These are phyloP conservation scores for Enteromius viviparus DNA, from an alignment of 2,797 vertebrate species.

Conservation along the genomic window DNA sequence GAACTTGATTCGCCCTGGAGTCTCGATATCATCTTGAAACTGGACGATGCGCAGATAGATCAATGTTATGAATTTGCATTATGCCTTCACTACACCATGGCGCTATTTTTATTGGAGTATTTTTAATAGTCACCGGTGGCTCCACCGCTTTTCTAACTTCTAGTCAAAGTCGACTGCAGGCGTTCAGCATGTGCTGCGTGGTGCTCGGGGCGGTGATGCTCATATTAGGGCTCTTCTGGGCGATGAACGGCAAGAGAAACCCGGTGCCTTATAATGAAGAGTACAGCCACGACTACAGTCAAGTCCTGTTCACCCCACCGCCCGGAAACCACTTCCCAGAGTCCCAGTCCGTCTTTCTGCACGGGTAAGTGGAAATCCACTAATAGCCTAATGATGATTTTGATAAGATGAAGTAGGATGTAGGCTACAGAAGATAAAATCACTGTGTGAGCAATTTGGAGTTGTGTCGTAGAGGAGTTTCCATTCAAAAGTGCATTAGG, in stretches of 20 bases:
- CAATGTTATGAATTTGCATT: slow-evolving; percentile 52
- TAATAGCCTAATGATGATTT: not conserved
- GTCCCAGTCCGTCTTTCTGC: slow-evolving; percentile 79
- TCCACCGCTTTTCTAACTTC: slow-evolving; percentile 80
- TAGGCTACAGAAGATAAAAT: not conserved
- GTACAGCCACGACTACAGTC: slow-evolving; percentile 65
- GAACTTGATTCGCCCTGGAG: slow-evolving; percentile 18
- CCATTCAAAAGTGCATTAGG: not conserved
- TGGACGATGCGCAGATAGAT: slow-evolving; percentile 51
- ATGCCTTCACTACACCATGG: slow-evolving; percentile 84
- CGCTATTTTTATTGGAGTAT: slow-evolving; percentile 80
- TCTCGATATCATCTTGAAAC: slow-evolving; percentile 9
- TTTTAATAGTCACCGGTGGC: slow-evolving; percentile 82
- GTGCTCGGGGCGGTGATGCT: slow-evolving; percentile 83
- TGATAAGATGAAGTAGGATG: not conserved
- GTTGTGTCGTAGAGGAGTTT: not conserved
- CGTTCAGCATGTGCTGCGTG: slow-evolving; percentile 82
- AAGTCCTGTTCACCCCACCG: slow-evolving; percentile 75
- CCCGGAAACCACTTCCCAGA: slow-evolving; percentile 76
- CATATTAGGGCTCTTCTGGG: slow-evolving; percentile 82
- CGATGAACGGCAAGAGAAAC: slow-evolving; percentile 78
- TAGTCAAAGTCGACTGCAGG: slow-evolving; percentile 76
- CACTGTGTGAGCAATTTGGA: not conserved
- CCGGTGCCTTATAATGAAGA: slow-evolving; percentile 71
- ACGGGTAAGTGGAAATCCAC: slow-evolving; percentile 69